Evolutionary conservation across 1,140 invertebrate species (phyloP).

Genomic region (Octopus bimaculoides): DNA sequence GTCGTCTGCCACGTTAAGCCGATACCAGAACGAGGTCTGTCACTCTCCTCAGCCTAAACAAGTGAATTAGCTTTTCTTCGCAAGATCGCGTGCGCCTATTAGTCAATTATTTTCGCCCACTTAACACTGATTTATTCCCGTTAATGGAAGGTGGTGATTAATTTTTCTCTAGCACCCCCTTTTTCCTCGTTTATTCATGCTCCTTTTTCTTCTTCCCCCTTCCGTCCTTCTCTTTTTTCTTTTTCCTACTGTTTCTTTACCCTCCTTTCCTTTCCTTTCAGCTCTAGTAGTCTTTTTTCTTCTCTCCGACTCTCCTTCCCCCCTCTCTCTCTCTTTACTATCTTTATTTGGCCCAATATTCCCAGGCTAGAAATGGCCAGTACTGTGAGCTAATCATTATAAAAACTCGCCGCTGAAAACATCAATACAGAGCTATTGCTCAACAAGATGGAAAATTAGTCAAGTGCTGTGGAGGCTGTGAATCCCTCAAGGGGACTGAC

Average conservation of each 20-base stretch:
- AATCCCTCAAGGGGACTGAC: not conserved
- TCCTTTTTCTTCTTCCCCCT: not conserved
- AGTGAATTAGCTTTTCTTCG: slow-evolving; percentile 13
- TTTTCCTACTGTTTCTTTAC: not conserved
- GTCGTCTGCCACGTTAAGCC: not conserved
- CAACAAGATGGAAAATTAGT: slow-evolving; percentile 14
- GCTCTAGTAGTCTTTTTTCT: too few relatives aligned
- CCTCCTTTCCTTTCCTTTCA: too few relatives aligned
- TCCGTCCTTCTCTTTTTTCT: not conserved
- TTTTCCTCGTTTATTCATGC: not conserved
- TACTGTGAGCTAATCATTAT: slow-evolving; percentile 1
- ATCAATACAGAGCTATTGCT: slow-evolving; percentile 8
- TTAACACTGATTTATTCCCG: slow-evolving; percentile 15
- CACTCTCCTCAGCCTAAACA: slow-evolving; percentile 8
- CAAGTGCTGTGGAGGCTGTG: not conserved
- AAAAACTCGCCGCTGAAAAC: slow-evolving; percentile 10
- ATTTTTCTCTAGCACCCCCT: slow-evolving; percentile 8
- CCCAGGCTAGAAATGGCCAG: not conserved
- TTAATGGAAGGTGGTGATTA: slow-evolving; percentile 16
- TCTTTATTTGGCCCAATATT: too few relatives aligned
- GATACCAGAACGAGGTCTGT: not conserved
- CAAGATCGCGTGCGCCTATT: slow-evolving; percentile 9
- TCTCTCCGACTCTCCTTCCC: too few relatives aligned
- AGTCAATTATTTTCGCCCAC: slow-evolving; percentile 13
- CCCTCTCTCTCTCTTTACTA: too few relatives aligned